Evolutionary conservation across 2,888 invertebrate genomes (phyloP).

Genomic region (Xestia xanthographa): DNA sequence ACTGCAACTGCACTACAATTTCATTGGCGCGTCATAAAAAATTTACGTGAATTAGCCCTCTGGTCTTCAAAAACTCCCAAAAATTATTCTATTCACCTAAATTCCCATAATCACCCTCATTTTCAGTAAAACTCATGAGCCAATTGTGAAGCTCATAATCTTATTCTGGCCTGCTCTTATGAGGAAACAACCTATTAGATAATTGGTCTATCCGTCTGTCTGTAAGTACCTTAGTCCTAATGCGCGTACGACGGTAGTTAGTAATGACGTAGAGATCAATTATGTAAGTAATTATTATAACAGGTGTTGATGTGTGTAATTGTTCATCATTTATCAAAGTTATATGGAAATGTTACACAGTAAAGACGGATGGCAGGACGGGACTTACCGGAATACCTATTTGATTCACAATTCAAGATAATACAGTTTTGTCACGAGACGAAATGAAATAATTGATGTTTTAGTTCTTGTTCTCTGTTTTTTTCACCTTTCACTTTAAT

Average conservation of each 20-base stretch:
- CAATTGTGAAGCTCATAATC: constrained; percentile 24
- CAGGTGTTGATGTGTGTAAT: constrained; percentile 38
- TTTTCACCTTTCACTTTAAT: too few species aligned
- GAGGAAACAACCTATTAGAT: constrained; percentile 71
- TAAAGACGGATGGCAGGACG: not conserved
- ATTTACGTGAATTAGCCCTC: too few species aligned
- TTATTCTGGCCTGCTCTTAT: constrained; percentile 43
- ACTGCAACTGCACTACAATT: too few species aligned
- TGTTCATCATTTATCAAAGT: constrained; percentile 2
- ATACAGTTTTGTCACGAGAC: not conserved
- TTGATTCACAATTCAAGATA: not conserved
- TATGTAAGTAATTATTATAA: constrained; percentile 15
- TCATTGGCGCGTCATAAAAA: too few species aligned
- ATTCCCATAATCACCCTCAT: not conserved
- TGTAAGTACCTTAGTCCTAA: constrained; percentile 5
- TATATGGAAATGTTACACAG: not conserved
- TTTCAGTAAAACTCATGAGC: constrained; percentile 16
- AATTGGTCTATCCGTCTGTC: constrained; percentile 62
- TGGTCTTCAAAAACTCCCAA: not conserved
- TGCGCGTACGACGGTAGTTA: constrained; percentile 35
- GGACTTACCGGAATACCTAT: too few species aligned
- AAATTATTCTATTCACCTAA: too few species aligned
- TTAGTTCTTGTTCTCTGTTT: not conserved
- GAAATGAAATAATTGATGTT: not conserved
- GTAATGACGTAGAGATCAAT: constrained; percentile 30